Evolutionary conservation across 2,113 vertebrate genomes (phyloP), one percentile per base, ranked within the genome.

Genomic region (Psephotus haematonotus): DNA sequence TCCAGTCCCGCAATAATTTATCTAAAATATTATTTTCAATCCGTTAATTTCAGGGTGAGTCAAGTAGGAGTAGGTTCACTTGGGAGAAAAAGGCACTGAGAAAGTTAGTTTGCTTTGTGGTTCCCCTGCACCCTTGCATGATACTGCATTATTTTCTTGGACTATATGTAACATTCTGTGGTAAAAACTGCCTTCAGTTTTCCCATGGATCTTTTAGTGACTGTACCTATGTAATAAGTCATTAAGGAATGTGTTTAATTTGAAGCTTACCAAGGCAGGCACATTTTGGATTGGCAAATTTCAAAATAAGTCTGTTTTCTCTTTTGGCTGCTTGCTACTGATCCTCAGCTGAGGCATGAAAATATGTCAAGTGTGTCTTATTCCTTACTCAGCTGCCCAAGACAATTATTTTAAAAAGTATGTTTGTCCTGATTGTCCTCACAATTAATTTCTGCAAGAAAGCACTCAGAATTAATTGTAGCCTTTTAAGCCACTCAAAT

Each of bases 241-340:
- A 72, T 88, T 93, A 91, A 79, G 46, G 86, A 96, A 87, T 8
- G 17, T 86, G 44, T 95, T 96, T 94, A 92, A 95, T 95, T 96
- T 96, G 84, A 95, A 74, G 72, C 3, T 72, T 95, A 62, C 43
- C 6, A 33, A 91, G 80, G 41, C 82, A 76, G 43, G 37, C 53
- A 28, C 16, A 29, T 63, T 49, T 75, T 84, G 74, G 9, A 64
- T 10, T 57, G 82, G 59, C 78, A 88, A 78, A 85, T 96, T 96
- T 94, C 55, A 92, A 81, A 95, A 67, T 53, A 49, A 64, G 28
- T 93, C 23, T 75, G 27, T 96, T 94, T 97, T 87, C 29, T 82
- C 33, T 91, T 84, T 46, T 86, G 69, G 24, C 41, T 88, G 24
- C 19, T 84, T 95, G 71, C 33, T 94, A 28, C 70, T 84, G 60